phyloP scores from a whole-genome alignment of 1,140 invertebrate genomes.

The Sminthurides bifidus region DNA sequence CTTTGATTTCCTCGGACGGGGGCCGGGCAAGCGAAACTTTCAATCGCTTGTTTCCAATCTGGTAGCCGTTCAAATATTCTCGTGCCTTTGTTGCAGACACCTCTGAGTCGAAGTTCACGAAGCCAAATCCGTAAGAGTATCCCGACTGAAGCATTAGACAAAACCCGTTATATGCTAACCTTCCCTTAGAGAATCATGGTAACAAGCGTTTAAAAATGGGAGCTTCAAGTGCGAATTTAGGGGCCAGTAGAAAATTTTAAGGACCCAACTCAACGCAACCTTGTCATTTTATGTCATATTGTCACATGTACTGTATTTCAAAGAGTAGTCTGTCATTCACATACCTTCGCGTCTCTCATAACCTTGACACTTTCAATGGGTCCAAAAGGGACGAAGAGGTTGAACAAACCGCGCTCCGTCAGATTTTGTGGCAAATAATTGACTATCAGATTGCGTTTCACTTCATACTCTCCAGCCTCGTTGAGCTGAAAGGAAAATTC shows the following conservation, averaged over 20 bases:
- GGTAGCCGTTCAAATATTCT: slow-evolving; percentile 70
- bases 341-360: slow-evolving; percentile 76
- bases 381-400: slow-evolving; percentile 75
- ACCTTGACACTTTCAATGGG: slow-evolving; percentile 78
- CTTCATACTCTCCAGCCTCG: slow-evolving; percentile 8
- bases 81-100: slow-evolving; percentile 79
- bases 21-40: slow-evolving; percentile 87
- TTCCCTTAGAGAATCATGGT: no score
- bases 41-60: slow-evolving; percentile 71
- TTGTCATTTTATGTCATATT: no score
- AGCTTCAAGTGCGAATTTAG: no score
- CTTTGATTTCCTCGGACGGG: slow-evolving; percentile 81
- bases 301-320: no score
- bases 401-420: slow-evolving; percentile 77
- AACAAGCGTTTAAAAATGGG: no score
- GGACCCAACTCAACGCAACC: no score
- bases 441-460: slow-evolving; percentile 69
- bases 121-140: slow-evolving; percentile 92
- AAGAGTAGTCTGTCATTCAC: no score
- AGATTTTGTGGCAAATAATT: slow-evolving; percentile 86
- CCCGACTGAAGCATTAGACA: slow-evolving; percentile 77
- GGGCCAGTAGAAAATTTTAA: no score
- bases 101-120: slow-evolving; percentile 78
- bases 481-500: background rate
- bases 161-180: no score